Conservation (phyloP, 2,888 invertebrate species). For the Acronicta psi region DNA sequence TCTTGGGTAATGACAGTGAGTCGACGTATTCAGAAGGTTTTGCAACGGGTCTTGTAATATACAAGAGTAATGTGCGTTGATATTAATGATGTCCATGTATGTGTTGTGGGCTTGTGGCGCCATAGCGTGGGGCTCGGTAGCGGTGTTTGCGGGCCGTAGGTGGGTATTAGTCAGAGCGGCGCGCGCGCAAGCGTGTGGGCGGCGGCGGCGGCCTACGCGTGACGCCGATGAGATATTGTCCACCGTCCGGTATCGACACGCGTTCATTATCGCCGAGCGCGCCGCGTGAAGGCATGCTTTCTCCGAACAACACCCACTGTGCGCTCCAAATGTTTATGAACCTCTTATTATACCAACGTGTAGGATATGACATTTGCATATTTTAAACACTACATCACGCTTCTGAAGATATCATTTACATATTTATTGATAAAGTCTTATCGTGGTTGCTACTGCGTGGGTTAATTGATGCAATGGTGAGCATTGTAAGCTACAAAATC, state of each 20-base stretch:
- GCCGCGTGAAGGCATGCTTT: slow-evolving; percentile 62
- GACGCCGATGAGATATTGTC: slow-evolving; percentile 65
- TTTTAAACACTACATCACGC: slow-evolving; percentile 36
- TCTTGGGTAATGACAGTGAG: slow-evolving; percentile 66
- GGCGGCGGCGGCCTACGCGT: slow-evolving; percentile 58
- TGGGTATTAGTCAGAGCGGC: slow-evolving; percentile 55
- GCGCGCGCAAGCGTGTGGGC: slow-evolving; percentile 65
- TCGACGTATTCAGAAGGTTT: slow-evolving; percentile 36
- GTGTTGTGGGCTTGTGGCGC: slow-evolving; percentile 33
- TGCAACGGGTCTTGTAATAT: slow-evolving; percentile 39
- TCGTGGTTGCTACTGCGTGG: slow-evolving; percentile 22
- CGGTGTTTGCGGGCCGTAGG: slow-evolving; percentile 49
- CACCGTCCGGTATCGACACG: slow-evolving; percentile 62
- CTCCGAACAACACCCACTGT: slow-evolving; percentile 69
- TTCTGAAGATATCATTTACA: slow-evolving; percentile 44
- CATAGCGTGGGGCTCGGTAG: slow-evolving; percentile 41
- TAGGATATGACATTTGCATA: slow-evolving; percentile 44
- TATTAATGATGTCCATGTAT: slow-evolving; percentile 28
- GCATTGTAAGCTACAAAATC: slow-evolving; percentile 11
- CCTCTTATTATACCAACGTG: slow-evolving; percentile 26
- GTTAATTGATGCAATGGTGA: slow-evolving; percentile 13
- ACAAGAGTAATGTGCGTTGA: slow-evolving; percentile 24
- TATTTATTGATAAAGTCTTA: slow-evolving; percentile 43
- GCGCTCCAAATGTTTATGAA: slow-evolving; percentile 49
- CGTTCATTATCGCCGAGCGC: slow-evolving; percentile 60